A percentile compares a stretch with the other conserved stretches of the same genome.
Evolutionary conservation across 2,113 vertebrate genomes (phyloP).

Genomic region (Gila orcuttii): DNA sequence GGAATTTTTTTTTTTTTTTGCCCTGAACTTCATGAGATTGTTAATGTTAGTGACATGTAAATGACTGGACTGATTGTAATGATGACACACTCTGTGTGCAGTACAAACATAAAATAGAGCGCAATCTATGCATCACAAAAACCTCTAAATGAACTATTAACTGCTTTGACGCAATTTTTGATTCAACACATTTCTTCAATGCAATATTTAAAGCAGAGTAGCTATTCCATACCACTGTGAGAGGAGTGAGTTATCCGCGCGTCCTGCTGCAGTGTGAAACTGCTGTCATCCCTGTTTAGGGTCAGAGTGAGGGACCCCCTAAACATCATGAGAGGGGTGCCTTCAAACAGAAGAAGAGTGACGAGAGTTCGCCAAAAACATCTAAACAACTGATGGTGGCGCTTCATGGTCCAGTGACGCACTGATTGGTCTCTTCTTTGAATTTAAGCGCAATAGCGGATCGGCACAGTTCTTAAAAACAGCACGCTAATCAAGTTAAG

Average conservation of each 20-base stretch:
- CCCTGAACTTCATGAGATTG: no score
- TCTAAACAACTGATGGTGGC: conserved; percentile 7
- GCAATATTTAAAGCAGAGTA: neutral
- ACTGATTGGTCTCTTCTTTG: neutral
- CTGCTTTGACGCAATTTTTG: neutral
- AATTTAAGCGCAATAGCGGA: neutral
- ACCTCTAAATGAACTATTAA: neutral
- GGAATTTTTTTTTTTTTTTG: no score
- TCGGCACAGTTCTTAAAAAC: neutral
- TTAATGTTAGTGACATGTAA: no score
- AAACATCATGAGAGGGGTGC: neutral
- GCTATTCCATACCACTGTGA: conserved; percentile 31
- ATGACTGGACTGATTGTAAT: no score
- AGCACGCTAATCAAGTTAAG: neutral
- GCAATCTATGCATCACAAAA: neutral
- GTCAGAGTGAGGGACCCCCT: conserved; percentile 40
- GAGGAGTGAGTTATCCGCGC: conserved; percentile 27
- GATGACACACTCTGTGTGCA: neutral
- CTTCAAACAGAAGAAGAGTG: conserved; percentile 48
- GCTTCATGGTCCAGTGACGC: conserved; percentile 48
- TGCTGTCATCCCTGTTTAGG: conserved; percentile 14
- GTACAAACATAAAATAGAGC: neutral
- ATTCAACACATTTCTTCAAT: neutral
- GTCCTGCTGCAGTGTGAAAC: conserved; percentile 11
- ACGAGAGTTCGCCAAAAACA: conserved; percentile 44